Conservation (phyloP, 2,888 invertebrate species). For the Diarsia dahlii region DNA sequence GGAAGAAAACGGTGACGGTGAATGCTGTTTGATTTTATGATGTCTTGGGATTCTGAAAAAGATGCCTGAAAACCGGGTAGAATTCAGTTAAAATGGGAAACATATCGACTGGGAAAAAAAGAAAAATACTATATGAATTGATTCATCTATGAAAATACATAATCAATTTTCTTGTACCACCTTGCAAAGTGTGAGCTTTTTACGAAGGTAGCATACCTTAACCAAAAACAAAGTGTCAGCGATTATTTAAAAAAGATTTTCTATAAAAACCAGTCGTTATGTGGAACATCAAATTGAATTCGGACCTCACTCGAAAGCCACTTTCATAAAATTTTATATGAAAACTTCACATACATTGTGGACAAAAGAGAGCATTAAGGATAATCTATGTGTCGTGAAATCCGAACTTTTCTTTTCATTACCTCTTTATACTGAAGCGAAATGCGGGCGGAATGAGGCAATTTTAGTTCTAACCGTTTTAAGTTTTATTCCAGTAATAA, state of each 20-base stretch:
- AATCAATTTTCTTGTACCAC: background rate
- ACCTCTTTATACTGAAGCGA: conserved; percentile 74
- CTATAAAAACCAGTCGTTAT: conserved; percentile 61
- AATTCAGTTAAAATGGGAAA: background rate
- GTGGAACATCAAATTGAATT: conserved; percentile 76
- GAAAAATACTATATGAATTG: background rate
- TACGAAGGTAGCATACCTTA: conserved; percentile 11
- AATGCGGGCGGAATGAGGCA: conserved; percentile 77
- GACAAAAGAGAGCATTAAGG: conserved; percentile 83
- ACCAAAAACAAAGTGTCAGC: conserved; percentile 25
- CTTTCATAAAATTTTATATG: conserved; percentile 84
- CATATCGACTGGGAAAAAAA: background rate
- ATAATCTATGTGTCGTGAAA: conserved; percentile 85
- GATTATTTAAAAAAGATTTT: conserved; percentile 31
- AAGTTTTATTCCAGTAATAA: conserved; percentile 46
- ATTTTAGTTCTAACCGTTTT: conserved; percentile 70
- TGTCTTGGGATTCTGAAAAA: conserved; percentile 9
- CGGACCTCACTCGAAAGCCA: conserved; percentile 76
- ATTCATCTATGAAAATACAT: background rate
- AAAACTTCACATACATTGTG: conserved; percentile 84
- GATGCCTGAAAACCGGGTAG: background rate
- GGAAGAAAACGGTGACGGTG: conserved; percentile 12
- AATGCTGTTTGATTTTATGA: conserved; percentile 18
- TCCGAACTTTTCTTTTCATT: conserved; percentile 84
- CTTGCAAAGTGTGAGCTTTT: background rate